Evolutionary conservation across 1,140 invertebrate genomes (phyloP), one percentile per base, ranked within the genome.

Genomic region (Maniola jurtina): DNA sequence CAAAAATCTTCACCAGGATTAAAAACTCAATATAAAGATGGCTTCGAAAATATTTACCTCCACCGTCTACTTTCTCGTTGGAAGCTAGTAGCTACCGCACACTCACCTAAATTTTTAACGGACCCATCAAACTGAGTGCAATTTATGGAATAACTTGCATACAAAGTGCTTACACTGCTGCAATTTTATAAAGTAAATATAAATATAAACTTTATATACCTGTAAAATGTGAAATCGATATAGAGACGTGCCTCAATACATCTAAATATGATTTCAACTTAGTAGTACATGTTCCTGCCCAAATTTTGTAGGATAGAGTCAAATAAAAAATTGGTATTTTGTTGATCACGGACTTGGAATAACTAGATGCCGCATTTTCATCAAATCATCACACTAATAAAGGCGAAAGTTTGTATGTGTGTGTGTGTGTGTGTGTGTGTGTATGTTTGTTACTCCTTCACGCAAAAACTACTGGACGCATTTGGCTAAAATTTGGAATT

Each of bases 131-230:
- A 69, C 66, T 56, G 73, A 79, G 76, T 79, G 76, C 73, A 79
- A 76, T 79, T 74, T 79, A 79, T 79, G 68, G 73, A 79, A 79
- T 73, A 67, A 68, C 66, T 63, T 68, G 61, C 60, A 63, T 68
- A 68, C 54, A 68, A 63, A 63, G 52, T 63, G 47, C 57, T 59
- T 61, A 54, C 54, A 55, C 35, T 38, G 33, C 42, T 70, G 50
- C 58, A 50, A 50, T 56, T 61, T 61, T 56, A 62, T 68, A 60
- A 45, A 64, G 15, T 55, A 55, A 67, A 67, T 61, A 45, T 54
- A 33, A 42, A 33, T 50, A 52, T 47, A 47, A 2, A 14, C 13
- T 6, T 33, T 14, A 36, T 36, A 16, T 50, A 15, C 40, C 5
- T n/a, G 9, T 11, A 45, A n/a, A 45, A 45, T 45, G 42, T 45